Conservation (phyloP, 2,888 invertebrate species). For the Ennomos quercinarius region DNA sequence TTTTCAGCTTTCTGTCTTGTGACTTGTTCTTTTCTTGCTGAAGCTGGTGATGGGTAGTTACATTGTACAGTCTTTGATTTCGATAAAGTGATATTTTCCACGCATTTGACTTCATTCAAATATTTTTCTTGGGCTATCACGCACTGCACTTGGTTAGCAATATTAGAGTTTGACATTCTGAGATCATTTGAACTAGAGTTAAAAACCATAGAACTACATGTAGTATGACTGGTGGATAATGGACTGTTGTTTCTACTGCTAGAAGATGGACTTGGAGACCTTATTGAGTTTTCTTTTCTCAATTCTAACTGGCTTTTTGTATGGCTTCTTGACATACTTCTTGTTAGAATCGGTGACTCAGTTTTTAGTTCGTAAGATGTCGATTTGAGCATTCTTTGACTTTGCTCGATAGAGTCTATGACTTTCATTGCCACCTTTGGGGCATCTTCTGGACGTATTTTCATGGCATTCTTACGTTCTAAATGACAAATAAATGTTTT, state of each 20-base stretch:
- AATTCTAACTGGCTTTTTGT: conserved; percentile 76
- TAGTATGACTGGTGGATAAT: conserved; percentile 80
- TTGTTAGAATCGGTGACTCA: conserved; percentile 71
- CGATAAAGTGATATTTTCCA: conserved; percentile 77
- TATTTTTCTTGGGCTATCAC: conserved; percentile 84
- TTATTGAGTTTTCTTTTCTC: conserved; percentile 72
- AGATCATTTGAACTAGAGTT: conserved; percentile 82
- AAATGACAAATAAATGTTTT: conserved; percentile 68
- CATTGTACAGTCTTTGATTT: conserved; percentile 65
- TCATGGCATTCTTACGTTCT: conserved; percentile 81
- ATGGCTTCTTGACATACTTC: conserved; percentile 65
- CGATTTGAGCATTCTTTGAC: conserved; percentile 80
- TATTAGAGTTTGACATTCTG: conserved; percentile 80
- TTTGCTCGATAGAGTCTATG: conserved; percentile 81
- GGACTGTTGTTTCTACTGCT: conserved; percentile 80
- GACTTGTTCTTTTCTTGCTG: conserved; percentile 74
- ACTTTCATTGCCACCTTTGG: conserved; percentile 77
- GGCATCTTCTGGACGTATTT: conserved; percentile 78
- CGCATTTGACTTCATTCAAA: conserved; percentile 80
- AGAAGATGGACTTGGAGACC: conserved; percentile 78
- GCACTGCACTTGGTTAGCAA: conserved; percentile 79
- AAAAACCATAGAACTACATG: conserved; percentile 84
- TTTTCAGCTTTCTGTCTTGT: conserved; percentile 81
- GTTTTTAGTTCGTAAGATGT: conserved; percentile 80
- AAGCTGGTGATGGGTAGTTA: conserved; percentile 68